phyloP scores from a whole-genome alignment of 1,140 invertebrate species.

The Cyclina sinensis region DNA sequence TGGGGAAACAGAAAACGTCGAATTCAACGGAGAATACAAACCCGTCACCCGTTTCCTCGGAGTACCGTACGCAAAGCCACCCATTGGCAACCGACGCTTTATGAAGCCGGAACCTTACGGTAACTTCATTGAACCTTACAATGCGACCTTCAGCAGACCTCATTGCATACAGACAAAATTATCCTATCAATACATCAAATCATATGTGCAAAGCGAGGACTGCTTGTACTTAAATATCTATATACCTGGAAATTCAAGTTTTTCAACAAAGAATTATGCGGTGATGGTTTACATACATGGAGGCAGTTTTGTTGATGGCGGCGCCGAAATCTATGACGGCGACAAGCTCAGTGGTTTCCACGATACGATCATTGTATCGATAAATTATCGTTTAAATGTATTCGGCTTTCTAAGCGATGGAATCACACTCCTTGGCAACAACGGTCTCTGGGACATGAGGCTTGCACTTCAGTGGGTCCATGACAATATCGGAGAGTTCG shows the following conservation, averaged over 20 bases:
- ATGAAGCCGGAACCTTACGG: constrained; percentile 21
- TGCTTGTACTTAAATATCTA: constrained; percentile 97
- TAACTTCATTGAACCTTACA: not conserved
- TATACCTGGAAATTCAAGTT: constrained; percentile 89
- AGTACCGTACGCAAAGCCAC: constrained; percentile 38
- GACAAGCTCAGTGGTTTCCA: constrained; percentile 95
- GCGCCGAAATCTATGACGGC: constrained; percentile 95
- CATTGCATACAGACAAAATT: not conserved
- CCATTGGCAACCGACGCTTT: constrained; percentile 36
- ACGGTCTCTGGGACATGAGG: constrained; percentile 91
- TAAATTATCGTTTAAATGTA: constrained; percentile 97
- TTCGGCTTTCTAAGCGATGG: constrained; percentile 88
- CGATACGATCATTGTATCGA: constrained; percentile 97
- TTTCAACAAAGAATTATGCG: constrained; percentile 81
- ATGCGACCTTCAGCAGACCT: constrained; percentile 3
- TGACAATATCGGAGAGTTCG: constrained; percentile 91
- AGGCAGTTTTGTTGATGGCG: constrained; percentile 96
- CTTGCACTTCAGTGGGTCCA: constrained; percentile 91
- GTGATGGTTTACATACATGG: constrained; percentile 99
- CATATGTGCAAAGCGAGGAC: constrained; percentile 90
- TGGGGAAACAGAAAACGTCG: not conserved
- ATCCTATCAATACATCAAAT: not conserved
- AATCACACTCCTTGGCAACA: constrained; percentile 89
- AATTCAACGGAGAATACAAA: constrained; percentile 88
- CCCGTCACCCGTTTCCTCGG: constrained; percentile 88